Base-by-base conservation (phyloP, 2,113 vertebrate genomes). In the Oncorhynchus keta region DNA sequence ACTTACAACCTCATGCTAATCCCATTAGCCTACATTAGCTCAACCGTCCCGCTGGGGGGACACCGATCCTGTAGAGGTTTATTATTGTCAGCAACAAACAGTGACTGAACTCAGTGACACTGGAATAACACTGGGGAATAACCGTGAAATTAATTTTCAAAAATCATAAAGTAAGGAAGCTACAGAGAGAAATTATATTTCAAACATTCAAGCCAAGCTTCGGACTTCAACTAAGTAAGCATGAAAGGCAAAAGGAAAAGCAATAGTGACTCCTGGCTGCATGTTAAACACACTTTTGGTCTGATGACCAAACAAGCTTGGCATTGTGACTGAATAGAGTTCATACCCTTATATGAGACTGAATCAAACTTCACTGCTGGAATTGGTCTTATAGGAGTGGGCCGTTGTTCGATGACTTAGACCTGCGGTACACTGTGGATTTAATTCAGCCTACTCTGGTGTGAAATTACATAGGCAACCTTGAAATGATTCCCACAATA, bases 401-500 rank as follows among this genome's bases (percentile, higher is more conserved):
- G 75, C 82, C 72, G 80, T 79, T 85, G 85, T 82, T 82, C 81
- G 67, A 82, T 81, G 85, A 88, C 70, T 62, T 67, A 81, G 82
- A 90, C 81, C 85, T 83, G 49, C 61, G 86, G 80, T 83, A 81
- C 79, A 84, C 81, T 81, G 68, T 83, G 83, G 88, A 84, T 80
- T 77, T 75, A 12, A 71, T 84, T 77, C 79, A 62, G 84, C 79
- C 89, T 88, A 89, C 86, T 89, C 85, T 90, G 80, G 84, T 92
- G 91, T 92, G 89, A 92, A 92, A 92, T 92, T 90, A 86, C 87
- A 89, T 84, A 85, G 85, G 71, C 86, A 90, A 85, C 89, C 89
- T 91, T 91, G 91, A 91, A 90, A 91, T 90, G 87, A 90, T 89
- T 89, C 85, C 83, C 89, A 87, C 88, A 89, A 87, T 87, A 79